Conservation (phyloP, 2,113 vertebrate species). For the Mixornis gularis region DNA sequence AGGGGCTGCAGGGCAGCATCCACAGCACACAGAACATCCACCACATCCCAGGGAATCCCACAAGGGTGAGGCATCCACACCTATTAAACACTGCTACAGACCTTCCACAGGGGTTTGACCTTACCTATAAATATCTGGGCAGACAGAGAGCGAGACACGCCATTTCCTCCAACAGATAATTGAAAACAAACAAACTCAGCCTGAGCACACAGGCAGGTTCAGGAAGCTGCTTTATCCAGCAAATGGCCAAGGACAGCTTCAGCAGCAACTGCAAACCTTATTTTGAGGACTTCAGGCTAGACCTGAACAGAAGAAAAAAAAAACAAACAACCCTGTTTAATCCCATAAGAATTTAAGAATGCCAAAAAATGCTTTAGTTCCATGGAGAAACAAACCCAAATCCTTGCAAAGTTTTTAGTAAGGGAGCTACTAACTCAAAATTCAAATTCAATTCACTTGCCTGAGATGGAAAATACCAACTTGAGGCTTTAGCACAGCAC, state of each 20-base stretch:
- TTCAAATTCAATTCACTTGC: not conserved
- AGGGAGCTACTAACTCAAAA: not conserved
- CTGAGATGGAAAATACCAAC: not conserved
- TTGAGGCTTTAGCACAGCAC: rapidly evolving
- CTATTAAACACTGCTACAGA: not conserved
- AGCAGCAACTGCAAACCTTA: not conserved
- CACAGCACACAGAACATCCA: not conserved
- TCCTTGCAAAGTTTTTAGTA: not conserved
- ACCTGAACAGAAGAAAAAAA: not conserved
- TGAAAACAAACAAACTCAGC: constrained; percentile 9
- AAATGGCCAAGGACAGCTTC: not conserved
- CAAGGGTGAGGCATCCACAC: not conserved
- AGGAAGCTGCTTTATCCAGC: not conserved
- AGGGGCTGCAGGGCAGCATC: not conserved
- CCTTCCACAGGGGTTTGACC: not conserved
- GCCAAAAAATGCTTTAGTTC: not conserved
- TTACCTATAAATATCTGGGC: constrained; percentile 19
- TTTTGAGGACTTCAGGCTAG: not conserved
- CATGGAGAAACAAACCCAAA: not conserved
- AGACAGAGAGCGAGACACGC: not conserved
- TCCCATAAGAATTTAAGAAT: not conserved
- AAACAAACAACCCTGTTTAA: not conserved
- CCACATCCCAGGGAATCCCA: not conserved
- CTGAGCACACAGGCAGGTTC: not conserved
- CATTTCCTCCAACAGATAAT: not conserved